Evolutionary conservation across 2,797 vertebrate genomes (phyloP), one percentile per base, ranked within the genome.

Genomic region (Nothura maculosa): DNA sequence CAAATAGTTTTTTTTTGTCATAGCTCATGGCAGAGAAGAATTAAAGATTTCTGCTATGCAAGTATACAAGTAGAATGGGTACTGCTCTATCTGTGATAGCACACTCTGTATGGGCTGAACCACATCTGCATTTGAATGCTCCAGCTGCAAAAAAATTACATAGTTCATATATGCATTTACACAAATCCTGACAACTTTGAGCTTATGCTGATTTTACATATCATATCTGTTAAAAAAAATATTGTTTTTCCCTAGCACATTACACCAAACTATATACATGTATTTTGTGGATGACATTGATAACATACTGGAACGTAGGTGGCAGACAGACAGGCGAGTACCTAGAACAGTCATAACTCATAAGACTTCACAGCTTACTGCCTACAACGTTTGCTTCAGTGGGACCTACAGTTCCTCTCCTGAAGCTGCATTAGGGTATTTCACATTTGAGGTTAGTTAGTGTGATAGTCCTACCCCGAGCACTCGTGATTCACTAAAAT

Each of bases 221-320:
- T 19, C 7, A 45, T 45, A 45, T 45, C 43, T 17, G 17, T 45
- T 19, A 45, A 45, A 45, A 45, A 45, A 19, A 45, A 18, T 40
- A 38, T 42, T 68, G 64, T 63, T 14, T 57, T 78, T 27, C 22
- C 6, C 25, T 43, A 19, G 9, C 14, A 81, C 38, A n/a, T 50
- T 64, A 73, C 47, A 79, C 18, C 63, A 86, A 10, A 16, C 67
- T 6, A 57, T 1, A 21, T 21, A 50, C 1, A 1, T 14, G 6
- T 25, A 22, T 32, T 70, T 9, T 36, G 67, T 28, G 48, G 68
- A 22, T 5, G 47, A 73, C 54, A 89, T 80, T 74, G 48, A 64
- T 50, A 62, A 40, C 1, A 17, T 16, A 42, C 10, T 25, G 18
- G 50, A 81, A 75, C 0, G 0, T n/a, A 40, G 38, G 21, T 57